A percentile compares a stretch with the other conserved stretches of the same genome.
Conservation (phyloP, 2,888 invertebrate genomes). For the Ophioninae sp. region DNA sequence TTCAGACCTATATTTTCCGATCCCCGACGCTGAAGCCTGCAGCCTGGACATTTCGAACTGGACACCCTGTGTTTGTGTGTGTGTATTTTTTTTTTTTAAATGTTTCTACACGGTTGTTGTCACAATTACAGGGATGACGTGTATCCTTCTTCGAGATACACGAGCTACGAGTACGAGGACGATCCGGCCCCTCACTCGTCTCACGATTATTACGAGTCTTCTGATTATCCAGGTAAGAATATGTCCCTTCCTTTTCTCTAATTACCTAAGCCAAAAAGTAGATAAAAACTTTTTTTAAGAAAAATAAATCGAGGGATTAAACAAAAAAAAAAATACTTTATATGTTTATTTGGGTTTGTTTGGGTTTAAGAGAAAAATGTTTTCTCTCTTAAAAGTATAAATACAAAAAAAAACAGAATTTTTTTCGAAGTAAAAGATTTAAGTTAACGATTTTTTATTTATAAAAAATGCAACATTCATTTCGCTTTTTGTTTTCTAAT, state of each 20-base stretch:
- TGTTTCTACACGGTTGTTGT: neutral
- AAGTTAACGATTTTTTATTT: too few relatives aligned
- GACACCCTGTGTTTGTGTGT: neutral
- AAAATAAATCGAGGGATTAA: too few relatives aligned
- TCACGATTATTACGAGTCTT: slow-evolving; percentile 82
- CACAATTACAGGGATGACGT: slow-evolving; percentile 71
- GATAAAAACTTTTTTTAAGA: too few relatives aligned
- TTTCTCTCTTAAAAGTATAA: too few relatives aligned
- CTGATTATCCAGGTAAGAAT: slow-evolving; percentile 81
- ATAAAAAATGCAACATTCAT: too few relatives aligned
- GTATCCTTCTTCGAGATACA: slow-evolving; percentile 75
- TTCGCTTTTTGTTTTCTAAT: too few relatives aligned
- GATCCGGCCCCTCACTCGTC: slow-evolving; percentile 77
- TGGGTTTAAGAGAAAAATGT: too few relatives aligned
- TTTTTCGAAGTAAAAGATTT: too few relatives aligned
- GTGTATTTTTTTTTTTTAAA: neutral
- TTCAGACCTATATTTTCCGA: neutral
- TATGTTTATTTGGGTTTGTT: too few relatives aligned
- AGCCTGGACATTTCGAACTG: neutral
- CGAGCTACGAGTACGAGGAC: slow-evolving; percentile 78
- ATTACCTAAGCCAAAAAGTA: too few relatives aligned
- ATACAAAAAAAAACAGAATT: too few relatives aligned
- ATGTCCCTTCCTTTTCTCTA: neutral
- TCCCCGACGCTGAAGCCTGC: neutral
- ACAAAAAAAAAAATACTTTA: too few relatives aligned